These are phyloP conservation scores for Opisthograptis luteolata DNA, from an alignment of 2,888 invertebrate genomes.

Conservation along the genomic window DNA sequence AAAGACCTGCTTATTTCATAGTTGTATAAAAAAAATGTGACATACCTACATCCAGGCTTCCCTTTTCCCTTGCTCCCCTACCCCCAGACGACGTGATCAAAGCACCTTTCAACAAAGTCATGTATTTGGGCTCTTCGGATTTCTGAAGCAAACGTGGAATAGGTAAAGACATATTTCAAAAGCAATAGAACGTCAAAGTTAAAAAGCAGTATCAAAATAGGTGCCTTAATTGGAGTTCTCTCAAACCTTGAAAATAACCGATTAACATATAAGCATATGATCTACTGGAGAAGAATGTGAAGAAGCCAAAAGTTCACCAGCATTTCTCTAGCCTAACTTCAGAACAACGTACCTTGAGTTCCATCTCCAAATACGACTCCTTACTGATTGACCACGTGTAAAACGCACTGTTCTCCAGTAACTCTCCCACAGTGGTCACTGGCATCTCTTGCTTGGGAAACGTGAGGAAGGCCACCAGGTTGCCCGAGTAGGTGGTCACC, in stretches of 20 bases:
- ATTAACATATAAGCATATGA: no score
- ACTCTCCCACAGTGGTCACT: slow-evolving; percentile 87
- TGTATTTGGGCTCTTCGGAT: slow-evolving; percentile 85
- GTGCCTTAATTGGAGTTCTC: no score
- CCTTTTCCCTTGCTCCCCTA: slow-evolving; percentile 68
- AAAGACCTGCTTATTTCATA: no score
- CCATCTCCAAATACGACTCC: slow-evolving; percentile 89
- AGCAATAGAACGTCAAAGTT: no score
- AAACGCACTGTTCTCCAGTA: slow-evolving; percentile 82
- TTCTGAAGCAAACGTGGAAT: slow-evolving; percentile 61
- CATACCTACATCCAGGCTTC: slow-evolving; percentile 58
- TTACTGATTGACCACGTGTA: slow-evolving; percentile 91
- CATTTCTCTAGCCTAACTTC: no score
- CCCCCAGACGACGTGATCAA: slow-evolving; percentile 68
- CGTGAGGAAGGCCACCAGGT: slow-evolving; percentile 95
- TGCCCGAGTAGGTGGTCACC: slow-evolving; percentile 96
- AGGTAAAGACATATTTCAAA: no score
- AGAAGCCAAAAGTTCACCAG: no score
- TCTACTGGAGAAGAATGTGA: no score
- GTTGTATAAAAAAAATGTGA: neutral
- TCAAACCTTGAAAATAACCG: no score
- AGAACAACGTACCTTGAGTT: slow-evolving; percentile 60
- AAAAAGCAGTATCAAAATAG: no score
- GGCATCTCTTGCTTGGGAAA: slow-evolving; percentile 93
- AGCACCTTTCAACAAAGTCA: slow-evolving; percentile 84